These are phyloP conservation scores for Macrobrachium nipponense DNA, from an alignment of 1,140 invertebrate genomes.

Conservation along the genomic window DNA sequence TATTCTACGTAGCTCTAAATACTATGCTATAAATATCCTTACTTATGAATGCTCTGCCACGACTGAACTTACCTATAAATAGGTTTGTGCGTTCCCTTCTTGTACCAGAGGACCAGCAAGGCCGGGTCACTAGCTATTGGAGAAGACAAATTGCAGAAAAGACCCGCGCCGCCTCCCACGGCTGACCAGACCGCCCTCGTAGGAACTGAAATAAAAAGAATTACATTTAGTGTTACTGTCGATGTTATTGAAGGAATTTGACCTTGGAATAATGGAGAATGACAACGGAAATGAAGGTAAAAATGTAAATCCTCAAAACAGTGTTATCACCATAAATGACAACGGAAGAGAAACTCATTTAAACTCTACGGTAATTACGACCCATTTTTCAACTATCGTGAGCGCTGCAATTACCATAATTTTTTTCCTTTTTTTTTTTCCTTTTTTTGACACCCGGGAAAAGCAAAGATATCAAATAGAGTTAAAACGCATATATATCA, in stretches of 20 bases:
- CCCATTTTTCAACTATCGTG: too few relatives aligned
- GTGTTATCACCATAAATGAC: too few relatives aligned
- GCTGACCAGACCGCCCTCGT: constrained; percentile 78
- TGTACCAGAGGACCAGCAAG: constrained; percentile 43
- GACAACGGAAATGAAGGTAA: not conserved
- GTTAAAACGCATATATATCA: too few relatives aligned
- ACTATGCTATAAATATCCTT: not conserved
- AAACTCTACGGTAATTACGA: too few relatives aligned
- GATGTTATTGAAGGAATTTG: not conserved
- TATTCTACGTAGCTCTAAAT: too few relatives aligned
- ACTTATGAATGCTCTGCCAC: not conserved
- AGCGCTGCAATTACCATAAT: too few relatives aligned
- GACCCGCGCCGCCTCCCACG: constrained; percentile 79
- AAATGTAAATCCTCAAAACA: not conserved
- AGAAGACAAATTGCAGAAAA: constrained; percentile 85
- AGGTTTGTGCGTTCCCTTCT: constrained; percentile 25
- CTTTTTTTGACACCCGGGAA: too few relatives aligned
- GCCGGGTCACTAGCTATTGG: constrained; percentile 76
- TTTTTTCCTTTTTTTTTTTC: too few relatives aligned
- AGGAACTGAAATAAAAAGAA: constrained; percentile 66
- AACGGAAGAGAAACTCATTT: too few relatives aligned
- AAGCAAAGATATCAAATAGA: too few relatives aligned
- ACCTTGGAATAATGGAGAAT: not conserved
- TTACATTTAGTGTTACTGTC: not conserved
- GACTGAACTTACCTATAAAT: constrained; percentile 34